A percentile compares a stretch with the other conserved stretches of the same genome.
Conservation (phyloP, 23 tunicate genomes). For the Clavelina lepadiformis region DNA sequence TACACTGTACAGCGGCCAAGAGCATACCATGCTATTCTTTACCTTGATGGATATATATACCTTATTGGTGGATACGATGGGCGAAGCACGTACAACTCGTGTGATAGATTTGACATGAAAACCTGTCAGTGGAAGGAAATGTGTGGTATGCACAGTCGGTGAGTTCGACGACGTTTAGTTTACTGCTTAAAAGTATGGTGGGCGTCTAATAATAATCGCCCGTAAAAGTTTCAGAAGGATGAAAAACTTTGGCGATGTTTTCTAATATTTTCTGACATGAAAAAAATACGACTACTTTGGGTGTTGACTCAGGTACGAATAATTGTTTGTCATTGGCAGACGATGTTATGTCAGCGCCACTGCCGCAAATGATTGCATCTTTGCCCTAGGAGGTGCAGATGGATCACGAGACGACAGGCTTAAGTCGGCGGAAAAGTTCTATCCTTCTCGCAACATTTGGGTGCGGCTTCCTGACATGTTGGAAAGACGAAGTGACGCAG, state of each 20-base stretch:
- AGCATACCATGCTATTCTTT: slow-evolving; percentile 77
- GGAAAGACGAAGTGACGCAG: slow-evolving; percentile 90
- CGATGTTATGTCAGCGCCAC: slow-evolving; percentile 84
- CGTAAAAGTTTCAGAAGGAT: too few species aligned
- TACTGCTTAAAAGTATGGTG: background rate
- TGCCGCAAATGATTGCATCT: slow-evolving; percentile 29
- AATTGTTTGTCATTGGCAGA: too few species aligned
- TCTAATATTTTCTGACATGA: too few species aligned
- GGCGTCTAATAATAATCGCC: background rate
- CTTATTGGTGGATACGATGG: slow-evolving; percentile 91
- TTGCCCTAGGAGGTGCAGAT: slow-evolving; percentile 80
- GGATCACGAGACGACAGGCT: slow-evolving; percentile 46
- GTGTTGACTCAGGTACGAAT: too few species aligned
- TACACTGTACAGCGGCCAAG: slow-evolving; percentile 65
- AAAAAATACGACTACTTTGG: too few species aligned
- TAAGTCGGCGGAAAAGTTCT: slow-evolving; percentile 68
- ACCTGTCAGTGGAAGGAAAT: slow-evolving; percentile 53
- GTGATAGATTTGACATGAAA: slow-evolving; percentile 63
- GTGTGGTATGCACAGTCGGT: slow-evolving; percentile 81
- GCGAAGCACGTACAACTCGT: slow-evolving; percentile 55
- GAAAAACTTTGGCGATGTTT: too few species aligned
- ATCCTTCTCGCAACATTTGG: slow-evolving; percentile 65
- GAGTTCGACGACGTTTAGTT: background rate
- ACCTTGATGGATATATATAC: slow-evolving; percentile 54
- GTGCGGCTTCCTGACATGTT: slow-evolving; percentile 67